Evolutionary conservation across 2,888 invertebrate genomes (phyloP), one percentile per base, ranked within the genome.

Genomic region (Ichneumon xanthorius): DNA sequence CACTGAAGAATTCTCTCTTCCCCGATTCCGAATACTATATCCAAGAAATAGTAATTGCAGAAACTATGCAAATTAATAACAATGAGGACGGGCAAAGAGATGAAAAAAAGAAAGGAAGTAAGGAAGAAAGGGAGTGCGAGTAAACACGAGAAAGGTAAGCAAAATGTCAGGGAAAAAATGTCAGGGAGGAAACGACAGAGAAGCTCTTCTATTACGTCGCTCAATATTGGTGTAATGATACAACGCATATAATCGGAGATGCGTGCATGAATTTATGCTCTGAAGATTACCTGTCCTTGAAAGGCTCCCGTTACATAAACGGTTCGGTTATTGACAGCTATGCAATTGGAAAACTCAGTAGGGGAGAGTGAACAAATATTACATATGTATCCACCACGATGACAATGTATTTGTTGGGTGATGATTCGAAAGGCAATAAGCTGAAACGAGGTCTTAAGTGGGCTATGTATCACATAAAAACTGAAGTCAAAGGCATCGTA

Each of bases 201-300:
- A 63, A 3, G 9, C 48, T 75, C 48, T 75, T 65, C 30, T 61
- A 22, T 33, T 50, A 75, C 63, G 30, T 63, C 14, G 73, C 19
- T 9, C 40, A 58, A 45, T 73, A 58, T 73, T 61, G 73, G 73
- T 58, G 40, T 16, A n/a, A 63, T 30, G 50, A 63, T 30, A 63
- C 16, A 33, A 1, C 40, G 16, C 30, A 0, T 19, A 55, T 75
- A 4, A n/a, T 75, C 48, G 63, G 33, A 11, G n/a, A 9, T 30
- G 48, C 75, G 63, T 63, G 30, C 14, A 75, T 63, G 63, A 63
- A 65, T 16, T 14, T 75, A 48, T 75, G 75, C 63, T 75, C 63
- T 7, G 22, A 50, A 30, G 75, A 75, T 75, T 75, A 63, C 11
- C 1, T 50, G 48, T 75, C 75, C 4, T 19, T 75, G 4, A 50